Evolutionary conservation across 2,113 vertebrate genomes (phyloP).

Genomic region (Herpetotheres cachinnans): DNA sequence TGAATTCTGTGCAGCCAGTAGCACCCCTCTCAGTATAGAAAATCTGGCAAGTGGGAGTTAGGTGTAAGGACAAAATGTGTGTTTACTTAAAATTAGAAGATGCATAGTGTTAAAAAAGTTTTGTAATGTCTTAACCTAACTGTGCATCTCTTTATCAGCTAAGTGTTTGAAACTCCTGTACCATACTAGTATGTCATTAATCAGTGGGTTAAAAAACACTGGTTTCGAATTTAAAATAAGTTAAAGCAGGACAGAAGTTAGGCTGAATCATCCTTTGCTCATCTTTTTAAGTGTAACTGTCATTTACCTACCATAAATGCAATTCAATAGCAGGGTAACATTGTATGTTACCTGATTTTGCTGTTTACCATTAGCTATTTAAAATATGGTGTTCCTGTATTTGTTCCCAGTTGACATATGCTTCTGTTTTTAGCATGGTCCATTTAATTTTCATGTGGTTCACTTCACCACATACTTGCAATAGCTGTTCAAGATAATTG

Average conservation of each 20-base stretch:
- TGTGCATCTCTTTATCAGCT: conserved; percentile 28
- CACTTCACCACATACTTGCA: neutral
- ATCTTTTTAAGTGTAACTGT: conserved; percentile 31
- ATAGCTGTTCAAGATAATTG: neutral
- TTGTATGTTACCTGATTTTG: neutral
- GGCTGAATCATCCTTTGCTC: conserved; percentile 40
- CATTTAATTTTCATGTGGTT: neutral
- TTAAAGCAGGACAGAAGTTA: conserved; percentile 23
- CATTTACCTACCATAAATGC: neutral
- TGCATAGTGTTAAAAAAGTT: conserved; percentile 33
- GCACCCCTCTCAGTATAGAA: conserved; percentile 35
- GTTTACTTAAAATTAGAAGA: conserved; percentile 65
- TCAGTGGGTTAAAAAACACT: conserved; percentile 10
- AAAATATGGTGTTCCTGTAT: neutral
- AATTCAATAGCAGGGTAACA: neutral
- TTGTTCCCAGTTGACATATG: neutral
- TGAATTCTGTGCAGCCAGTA: conserved; percentile 3
- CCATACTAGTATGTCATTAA: neutral
- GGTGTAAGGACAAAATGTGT: conserved; percentile 57
- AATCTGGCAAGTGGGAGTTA: conserved; percentile 69
- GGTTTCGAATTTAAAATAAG: conserved; percentile 1
- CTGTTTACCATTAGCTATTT: neutral
- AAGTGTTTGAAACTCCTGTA: conserved; percentile 9
- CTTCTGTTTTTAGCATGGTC: neutral
- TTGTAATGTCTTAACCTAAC: conserved; percentile 35